phyloP scores from a whole-genome alignment of 2,888 invertebrate species.

The Drosophila rubida region DNA sequence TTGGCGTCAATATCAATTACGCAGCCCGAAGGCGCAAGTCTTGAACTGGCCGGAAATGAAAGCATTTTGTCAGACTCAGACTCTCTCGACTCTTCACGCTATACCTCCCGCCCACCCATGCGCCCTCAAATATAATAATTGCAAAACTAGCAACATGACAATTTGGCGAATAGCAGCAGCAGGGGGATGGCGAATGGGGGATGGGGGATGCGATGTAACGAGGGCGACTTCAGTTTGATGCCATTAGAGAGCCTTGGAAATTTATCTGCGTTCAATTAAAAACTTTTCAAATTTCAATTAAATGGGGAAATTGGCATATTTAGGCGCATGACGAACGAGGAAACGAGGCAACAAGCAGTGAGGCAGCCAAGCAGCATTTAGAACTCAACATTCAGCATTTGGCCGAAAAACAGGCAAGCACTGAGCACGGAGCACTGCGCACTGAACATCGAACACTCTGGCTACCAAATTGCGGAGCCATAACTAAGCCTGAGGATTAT shows the following conservation, averaged over 20 bases:
- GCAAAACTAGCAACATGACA: constrained; percentile 74
- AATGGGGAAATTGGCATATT: constrained; percentile 79
- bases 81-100: neutral
- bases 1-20: constrained; percentile 79
- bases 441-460: constrained; percentile 11
- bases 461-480: constrained; percentile 56
- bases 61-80: constrained; percentile 59
- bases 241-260: constrained; percentile 58
- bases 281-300: constrained; percentile 83
- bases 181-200: neutral
- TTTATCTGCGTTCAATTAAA: constrained; percentile 80
- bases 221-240: constrained; percentile 6
- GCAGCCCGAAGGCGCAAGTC: constrained; percentile 41
- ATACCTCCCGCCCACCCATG: neutral
- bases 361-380: constrained; percentile 32
- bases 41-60: constrained; percentile 66
- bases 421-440: constrained; percentile 1
- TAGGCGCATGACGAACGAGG: constrained; percentile 69
- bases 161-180: constrained; percentile 17
- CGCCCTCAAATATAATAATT: constrained; percentile 50
- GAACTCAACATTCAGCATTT: constrained; percentile 33
- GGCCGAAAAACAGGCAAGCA: constrained; percentile 17
- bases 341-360: constrained; percentile 14
- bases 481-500: constrained; percentile 79
- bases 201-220: neutral